These are phyloP conservation scores for Lepisosteus oculatus DNA, from an alignment of 2,113 vertebrate species.

Conservation along the genomic window DNA sequence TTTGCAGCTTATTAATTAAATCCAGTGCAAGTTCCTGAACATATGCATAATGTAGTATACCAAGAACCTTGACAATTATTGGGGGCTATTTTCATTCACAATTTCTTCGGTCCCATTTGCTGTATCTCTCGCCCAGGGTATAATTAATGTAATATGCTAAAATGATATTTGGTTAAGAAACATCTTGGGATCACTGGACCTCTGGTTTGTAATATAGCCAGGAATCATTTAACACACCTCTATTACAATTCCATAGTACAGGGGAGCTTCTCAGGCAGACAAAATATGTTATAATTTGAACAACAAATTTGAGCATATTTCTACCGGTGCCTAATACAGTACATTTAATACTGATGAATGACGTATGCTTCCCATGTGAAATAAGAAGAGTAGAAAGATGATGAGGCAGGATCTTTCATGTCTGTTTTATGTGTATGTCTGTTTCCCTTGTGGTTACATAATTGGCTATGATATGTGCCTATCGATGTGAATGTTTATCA, in stretches of 20 bases:
- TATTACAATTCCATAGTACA: neutral
- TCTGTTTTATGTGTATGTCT: neutral
- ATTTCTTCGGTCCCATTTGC: conserved; percentile 5
- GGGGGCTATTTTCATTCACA: conserved; percentile 7
- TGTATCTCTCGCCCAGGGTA: conserved; percentile 20
- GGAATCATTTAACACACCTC: conserved; percentile 17
- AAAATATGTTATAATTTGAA: neutral
- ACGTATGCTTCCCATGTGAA: neutral
- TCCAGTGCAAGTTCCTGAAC: too few species aligned
- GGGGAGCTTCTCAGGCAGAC: neutral
- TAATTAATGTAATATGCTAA: conserved; percentile 23
- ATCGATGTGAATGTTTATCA: conserved; percentile 3
- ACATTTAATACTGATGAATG: neutral
- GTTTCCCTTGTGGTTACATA: neutral
- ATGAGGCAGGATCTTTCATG: too few species aligned
- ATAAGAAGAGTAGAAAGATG: neutral
- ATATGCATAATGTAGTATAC: too few species aligned
- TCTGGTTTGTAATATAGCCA: conserved; percentile 20
- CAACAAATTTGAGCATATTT: too few species aligned
- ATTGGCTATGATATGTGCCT: neutral
- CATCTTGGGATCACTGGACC: conserved; percentile 14
- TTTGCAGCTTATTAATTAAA: too few species aligned
- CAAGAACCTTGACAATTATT: neutral
- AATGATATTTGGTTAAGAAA: conserved; percentile 21
- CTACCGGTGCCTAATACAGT: too few species aligned